A percentile compares a stretch with the other conserved stretches of the same genome.
Conservation (phyloP, 2,797 vertebrate genomes). For the Microctenopoma steveboyesi region DNA sequence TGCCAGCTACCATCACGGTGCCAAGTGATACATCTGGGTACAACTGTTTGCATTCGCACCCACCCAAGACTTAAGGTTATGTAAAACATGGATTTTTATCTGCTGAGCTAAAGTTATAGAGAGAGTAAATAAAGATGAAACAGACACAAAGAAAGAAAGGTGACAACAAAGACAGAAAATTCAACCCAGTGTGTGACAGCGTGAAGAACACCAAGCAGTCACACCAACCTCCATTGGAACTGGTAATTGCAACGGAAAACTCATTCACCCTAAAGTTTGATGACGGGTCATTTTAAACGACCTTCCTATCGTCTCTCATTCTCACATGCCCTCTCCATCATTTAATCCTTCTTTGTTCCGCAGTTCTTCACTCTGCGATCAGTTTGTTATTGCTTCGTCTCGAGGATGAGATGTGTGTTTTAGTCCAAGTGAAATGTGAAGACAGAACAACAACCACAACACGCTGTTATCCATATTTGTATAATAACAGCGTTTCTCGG, state of each 20-base stretch:
- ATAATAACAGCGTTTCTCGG: too few relatives aligned
- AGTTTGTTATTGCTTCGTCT: conserved; percentile 8
- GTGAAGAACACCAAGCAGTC: conserved; percentile 29
- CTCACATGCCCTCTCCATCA: conserved; percentile 23
- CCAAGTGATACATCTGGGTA: conserved; percentile 64
- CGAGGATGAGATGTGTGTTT: too few relatives aligned
- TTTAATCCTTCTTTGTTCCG: conserved; percentile 43
- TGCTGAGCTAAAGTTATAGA: conserved; percentile 19
- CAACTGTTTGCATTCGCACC: conserved; percentile 53
- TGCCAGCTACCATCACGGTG: conserved; percentile 44
- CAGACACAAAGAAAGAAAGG: neutral
- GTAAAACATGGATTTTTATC: conserved; percentile 59
- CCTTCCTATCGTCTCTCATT: conserved; percentile 19
- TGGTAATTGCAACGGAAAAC: conserved; percentile 47
- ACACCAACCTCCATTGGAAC: conserved; percentile 6
- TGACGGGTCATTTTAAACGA: conserved; percentile 68
- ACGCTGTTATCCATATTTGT: too few relatives aligned
- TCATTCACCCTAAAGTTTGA: conserved; percentile 54
- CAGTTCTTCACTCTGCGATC: conserved; percentile 9
- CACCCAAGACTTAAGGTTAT: conserved; percentile 59
- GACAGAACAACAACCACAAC: neutral
- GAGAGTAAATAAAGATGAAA: neutral
- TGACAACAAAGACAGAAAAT: conserved; percentile 4
- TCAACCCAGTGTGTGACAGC: conserved; percentile 14
- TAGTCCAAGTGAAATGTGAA: neutral